Conservation (phyloP, 2,113 vertebrate species). For the Psittacula cyanocephala region DNA sequence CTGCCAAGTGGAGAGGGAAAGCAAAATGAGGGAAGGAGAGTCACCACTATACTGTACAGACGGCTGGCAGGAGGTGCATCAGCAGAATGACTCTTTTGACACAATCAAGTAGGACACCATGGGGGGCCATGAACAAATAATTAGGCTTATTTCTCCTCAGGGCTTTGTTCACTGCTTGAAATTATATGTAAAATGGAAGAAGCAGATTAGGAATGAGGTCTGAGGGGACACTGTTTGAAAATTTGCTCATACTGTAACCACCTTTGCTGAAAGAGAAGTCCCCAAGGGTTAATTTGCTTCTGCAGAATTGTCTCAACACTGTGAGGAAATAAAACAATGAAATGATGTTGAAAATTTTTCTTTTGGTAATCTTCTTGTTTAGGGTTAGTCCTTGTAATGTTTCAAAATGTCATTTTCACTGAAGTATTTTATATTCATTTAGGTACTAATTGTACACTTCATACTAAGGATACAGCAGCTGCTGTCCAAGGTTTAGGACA, state of each 20-base stretch:
- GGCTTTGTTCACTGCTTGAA: conserved; percentile 28
- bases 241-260: not conserved
- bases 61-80: not conserved
- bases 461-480: not conserved
- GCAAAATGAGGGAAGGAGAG: not conserved
- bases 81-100: conserved; percentile 27
- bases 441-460: not conserved
- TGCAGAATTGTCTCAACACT: not conserved
- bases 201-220: not conserved
- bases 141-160: not conserved
- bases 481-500: not conserved
- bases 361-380: not conserved
- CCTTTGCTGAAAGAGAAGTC: not conserved
- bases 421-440: not conserved
- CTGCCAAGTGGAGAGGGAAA: conserved; percentile 39
- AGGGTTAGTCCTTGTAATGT: not conserved
- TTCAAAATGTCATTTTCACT: not conserved
- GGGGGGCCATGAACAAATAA: not conserved
- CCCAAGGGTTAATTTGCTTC: not conserved
- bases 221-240: not conserved
- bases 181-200: not conserved
- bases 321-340: not conserved
- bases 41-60: not conserved
- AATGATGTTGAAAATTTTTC: not conserved
- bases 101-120: not conserved